Base-by-base conservation (phyloP, 2,113 vertebrate species). In the Prinia subflava region DNA sequence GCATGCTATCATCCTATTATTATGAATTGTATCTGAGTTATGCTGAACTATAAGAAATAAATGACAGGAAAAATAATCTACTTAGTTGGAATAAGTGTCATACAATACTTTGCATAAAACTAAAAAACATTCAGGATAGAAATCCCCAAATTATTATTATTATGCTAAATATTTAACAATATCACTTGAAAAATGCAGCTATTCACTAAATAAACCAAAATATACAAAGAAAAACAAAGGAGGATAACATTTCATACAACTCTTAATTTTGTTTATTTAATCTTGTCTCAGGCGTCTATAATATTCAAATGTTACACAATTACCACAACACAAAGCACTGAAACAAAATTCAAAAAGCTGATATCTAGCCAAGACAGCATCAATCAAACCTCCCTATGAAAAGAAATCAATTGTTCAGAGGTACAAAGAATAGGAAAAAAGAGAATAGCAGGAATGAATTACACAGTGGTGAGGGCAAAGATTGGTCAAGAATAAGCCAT, bases 241-340 rank as follows among this genome's bases (percentile, higher is more conserved):
- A 57, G 30, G 52, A 63, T 78, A 87, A 46, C 10, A 64, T 92
- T 92, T 94, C 76, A 80, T 50, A 52, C 28, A 47, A 73, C 12
- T 49, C 18, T 68, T 86, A 63, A 59, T 78, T 90, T 68, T 81
- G 92, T 94, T 85, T 89, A 80, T 96, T 95, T 94, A 86, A 85
- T 90, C 80, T 75, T 94, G 13, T 94, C 69, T 92, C 56, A 60
- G 73, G 27, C 5, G 0, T 44, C 52, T 75, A 24, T 68, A 82
- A 87, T 65, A 82, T 79, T 84, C 85, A 75, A 81, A 30, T 82
- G 49, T 39, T 89, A 49, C 20, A 68, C 27, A 87, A 84, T 78
- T 96, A 84, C 65, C 24, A 87, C 8, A 64, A 56, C 56, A 75
- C 15, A 91, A 91, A 82, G 25, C 69, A 68, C 22, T 76, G 65